Percentiles rank a stretch among this genome's conserved stretches.
These are phyloP conservation scores for Synaphobranchus kaupii DNA, from an alignment of 2,797 vertebrate species.

Conservation along the genomic window DNA sequence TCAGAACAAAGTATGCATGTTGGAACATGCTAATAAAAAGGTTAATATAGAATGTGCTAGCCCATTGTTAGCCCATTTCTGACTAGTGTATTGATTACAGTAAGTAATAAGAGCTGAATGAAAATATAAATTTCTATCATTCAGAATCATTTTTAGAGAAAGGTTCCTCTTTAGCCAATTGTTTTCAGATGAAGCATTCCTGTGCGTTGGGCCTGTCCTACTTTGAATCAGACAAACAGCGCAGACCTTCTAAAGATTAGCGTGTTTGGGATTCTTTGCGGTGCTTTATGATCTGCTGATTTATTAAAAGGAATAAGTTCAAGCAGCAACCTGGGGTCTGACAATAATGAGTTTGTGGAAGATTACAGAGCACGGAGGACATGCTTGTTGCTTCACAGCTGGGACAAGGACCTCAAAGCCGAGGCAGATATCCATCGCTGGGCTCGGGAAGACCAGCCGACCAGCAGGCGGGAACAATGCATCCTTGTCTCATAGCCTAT, in stretches of 20 bases:
- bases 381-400: background rate
- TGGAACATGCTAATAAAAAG: too few species aligned
- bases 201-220: background rate
- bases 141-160: slow-evolving; percentile 1
- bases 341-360: slow-evolving; percentile 8
- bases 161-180: background rate
- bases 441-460: slow-evolving; percentile 12
- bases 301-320: slow-evolving; percentile 22
- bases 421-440: slow-evolving; percentile 28
- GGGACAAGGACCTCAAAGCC: slow-evolving; percentile 12
- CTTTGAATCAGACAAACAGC: background rate
- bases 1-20: too few species aligned
- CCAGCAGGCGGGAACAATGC: slow-evolving; percentile 22
- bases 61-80: too few species aligned
- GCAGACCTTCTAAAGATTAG: background rate
- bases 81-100: too few species aligned
- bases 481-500: slow-evolving; percentile 19
- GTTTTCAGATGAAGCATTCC: slow-evolving; percentile 9
- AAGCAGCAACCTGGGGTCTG: background rate
- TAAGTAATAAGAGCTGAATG: background rate
- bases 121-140: slow-evolving; percentile 23
- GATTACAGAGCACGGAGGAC: background rate
- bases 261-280: slow-evolving; percentile 33
- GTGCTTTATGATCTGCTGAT: slow-evolving; percentile 27
- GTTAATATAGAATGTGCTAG: too few species aligned